phyloP scores from a whole-genome alignment of 2,888 invertebrate genomes.

The Leptarthrus brevirostris region DNA sequence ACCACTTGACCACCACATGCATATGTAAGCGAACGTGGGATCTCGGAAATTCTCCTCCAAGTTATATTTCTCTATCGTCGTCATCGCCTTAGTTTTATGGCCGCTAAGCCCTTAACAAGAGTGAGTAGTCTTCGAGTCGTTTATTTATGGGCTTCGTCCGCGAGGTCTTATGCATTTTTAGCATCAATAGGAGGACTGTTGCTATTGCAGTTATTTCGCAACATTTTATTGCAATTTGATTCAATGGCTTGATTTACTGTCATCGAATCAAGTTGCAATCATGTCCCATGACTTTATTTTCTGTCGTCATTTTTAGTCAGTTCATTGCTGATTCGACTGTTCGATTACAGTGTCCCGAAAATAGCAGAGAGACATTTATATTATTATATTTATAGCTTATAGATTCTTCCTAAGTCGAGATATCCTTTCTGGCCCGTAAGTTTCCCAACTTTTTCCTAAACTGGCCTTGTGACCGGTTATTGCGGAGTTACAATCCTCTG shows the following conservation, averaged over 20 bases:
- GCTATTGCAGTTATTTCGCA: constrained; percentile 48
- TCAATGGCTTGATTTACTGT: constrained; percentile 50
- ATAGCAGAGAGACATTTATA: no score
- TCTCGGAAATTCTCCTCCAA: background rate
- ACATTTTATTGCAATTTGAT: constrained; percentile 49
- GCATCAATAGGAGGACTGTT: constrained; percentile 6
- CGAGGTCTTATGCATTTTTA: constrained; percentile 39
- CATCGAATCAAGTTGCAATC: constrained; percentile 44
- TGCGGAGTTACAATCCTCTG: no score
- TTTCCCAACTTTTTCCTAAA: no score
- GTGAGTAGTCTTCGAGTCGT: background rate
- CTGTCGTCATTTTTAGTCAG: background rate
- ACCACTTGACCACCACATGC: constrained; percentile 5
- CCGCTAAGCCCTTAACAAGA: constrained; percentile 20
- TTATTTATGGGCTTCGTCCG: constrained; percentile 35
- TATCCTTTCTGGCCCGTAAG: no score
- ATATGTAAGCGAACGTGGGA: background rate
- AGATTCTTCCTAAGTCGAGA: no score
- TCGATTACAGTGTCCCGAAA: no score
- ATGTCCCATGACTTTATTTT: constrained; percentile 6
- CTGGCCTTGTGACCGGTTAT: no score
- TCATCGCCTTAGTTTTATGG: constrained; percentile 34
- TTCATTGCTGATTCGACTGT: background rate
- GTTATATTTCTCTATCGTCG: constrained; percentile 19
- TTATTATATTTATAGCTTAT: no score